Base-by-base conservation (phyloP, 1,140 invertebrate genomes). In the Drosophila hydei region DNA sequence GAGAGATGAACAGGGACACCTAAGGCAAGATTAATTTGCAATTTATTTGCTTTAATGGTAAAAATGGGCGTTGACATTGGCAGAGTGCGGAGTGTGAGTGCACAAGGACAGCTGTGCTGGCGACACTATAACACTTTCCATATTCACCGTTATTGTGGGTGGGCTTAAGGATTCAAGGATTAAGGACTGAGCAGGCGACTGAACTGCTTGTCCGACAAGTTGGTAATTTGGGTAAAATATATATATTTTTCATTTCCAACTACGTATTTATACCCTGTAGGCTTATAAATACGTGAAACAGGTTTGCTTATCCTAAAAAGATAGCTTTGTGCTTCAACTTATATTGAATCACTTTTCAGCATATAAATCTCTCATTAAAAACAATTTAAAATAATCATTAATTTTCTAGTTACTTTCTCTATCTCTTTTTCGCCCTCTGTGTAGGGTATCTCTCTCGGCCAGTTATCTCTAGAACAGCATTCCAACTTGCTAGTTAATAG, bases 1-100 rank as follows among this genome's bases (percentile, higher is more conserved):
- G n/a, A 21, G 14, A 64, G 19, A 23, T 55, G 38, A 47, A 45
- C 33, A 30, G 56, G 47, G 48, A 52, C 83, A 81, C 83, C 75
- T 88, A 71, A 72, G 72, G 65, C 48, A 83, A 88, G 80, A 89
- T 89, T 89, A 89, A 89, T 89, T 89, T 72, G 85, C 72, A 85
- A 89, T 89, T 90, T 89, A 89, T 89, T 87, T 81, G 84, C 70
- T 79, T 75, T 77, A 89, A 79, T 79, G 79, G 58, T 27, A 52
- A 19, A 52, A 23, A 36, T 60, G 70, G 42, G 63, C 56, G 42
- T 55, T 54, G 50, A 64, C 51, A 23, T 51, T 42, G 16, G 14
- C 27, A 12, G 5, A 19, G 21, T 2, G 21, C 6, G 8, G 19
- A 36, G 18, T 0, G 33, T 5, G 8, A 48, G 50, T 9, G 23